Evolutionary conservation across 2,888 invertebrate genomes (phyloP), one percentile per base, ranked within the genome.

Genomic region (Eilema caniola): DNA sequence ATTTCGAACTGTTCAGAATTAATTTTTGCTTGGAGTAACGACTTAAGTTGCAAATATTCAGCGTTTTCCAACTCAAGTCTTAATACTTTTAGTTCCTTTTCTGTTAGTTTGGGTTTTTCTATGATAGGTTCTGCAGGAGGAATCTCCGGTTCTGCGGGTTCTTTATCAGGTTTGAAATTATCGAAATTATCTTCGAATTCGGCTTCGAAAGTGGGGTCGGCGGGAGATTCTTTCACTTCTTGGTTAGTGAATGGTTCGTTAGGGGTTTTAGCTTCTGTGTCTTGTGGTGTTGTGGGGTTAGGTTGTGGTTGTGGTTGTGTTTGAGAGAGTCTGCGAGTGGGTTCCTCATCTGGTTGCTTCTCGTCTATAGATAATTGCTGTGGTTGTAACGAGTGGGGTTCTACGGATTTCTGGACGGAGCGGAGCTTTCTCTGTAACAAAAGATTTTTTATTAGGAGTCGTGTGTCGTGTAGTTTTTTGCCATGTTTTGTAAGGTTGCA

Each of bases 1-100:
- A 98, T 97, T 93, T 98, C 97, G 59, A 96, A 96, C 81, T 96
- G 96, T 90, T 98, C 98, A 0, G 96, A 96, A 84, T 96, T 96
- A 68, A 98, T 97, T 85, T 97, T 96, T 1, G 96, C 96, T 85
- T 97, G 96, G 16, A 98, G 89, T 63, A 97, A 94, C 1, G 96
- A 96, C 78, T 97, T 97, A 83, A 98, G 94, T 76, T 96, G 96
- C 37, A 97, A 88, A 74, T 97, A 94, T 79, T 96, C 96, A 3
- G 96, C 96, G 79, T 97, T 96, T 88, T 97, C 97, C n/a, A 97
- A 89, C 86, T 97, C 96, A 8, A 97, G 86, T 67, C 96, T 89
- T 63, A 96, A 86, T 47, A 97, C 92, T 83, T 95, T 95, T 0
- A 95, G 85, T 83, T 96, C 96, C 71, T 96, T 96, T 62, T 96